Evolutionary conservation across 2,113 vertebrate species (phyloP).

Genomic region (Phyllopteryx taeniolatus): DNA sequence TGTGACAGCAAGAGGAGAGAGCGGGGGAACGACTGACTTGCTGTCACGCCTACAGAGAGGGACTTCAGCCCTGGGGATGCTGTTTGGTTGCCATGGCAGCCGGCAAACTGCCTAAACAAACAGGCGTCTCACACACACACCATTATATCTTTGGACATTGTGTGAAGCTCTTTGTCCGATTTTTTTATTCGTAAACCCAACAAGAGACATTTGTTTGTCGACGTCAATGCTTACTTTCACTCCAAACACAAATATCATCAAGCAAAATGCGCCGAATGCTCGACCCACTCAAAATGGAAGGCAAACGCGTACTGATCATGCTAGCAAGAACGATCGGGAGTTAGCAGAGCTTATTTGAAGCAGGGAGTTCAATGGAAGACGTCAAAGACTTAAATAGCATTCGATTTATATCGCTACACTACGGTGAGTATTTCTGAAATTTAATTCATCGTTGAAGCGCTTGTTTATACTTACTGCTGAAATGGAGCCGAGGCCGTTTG

Average conservation of each 20-base stretch:
- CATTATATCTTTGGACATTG: background rate
- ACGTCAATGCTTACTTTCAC: background rate
- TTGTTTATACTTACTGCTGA: conserved; percentile 18
- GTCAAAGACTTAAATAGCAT: background rate
- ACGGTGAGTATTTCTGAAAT: rapidly evolving
- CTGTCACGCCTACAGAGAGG: background rate
- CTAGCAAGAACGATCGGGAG: background rate
- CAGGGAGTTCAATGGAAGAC: no score
- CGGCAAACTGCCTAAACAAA: background rate
- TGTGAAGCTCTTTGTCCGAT: background rate
- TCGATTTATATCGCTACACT: rapidly evolving
- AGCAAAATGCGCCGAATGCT: background rate
- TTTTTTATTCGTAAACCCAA: background rate
- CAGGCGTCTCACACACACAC: background rate
- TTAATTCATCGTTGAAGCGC: background rate
- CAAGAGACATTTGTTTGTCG: background rate
- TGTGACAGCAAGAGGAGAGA: no score
- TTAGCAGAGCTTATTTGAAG: background rate
- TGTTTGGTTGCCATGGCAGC: background rate
- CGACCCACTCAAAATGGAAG: background rate
- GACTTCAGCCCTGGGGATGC: no score
- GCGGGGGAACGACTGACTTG: background rate
- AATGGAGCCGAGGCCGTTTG: conserved; percentile 32
- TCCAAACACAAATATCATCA: background rate
- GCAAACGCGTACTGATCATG: background rate